A percentile compares a stretch with the other conserved stretches of the same genome.
These are phyloP conservation scores for Onchidella celtica DNA, from an alignment of 2,888 invertebrate species.

Conservation along the genomic window DNA sequence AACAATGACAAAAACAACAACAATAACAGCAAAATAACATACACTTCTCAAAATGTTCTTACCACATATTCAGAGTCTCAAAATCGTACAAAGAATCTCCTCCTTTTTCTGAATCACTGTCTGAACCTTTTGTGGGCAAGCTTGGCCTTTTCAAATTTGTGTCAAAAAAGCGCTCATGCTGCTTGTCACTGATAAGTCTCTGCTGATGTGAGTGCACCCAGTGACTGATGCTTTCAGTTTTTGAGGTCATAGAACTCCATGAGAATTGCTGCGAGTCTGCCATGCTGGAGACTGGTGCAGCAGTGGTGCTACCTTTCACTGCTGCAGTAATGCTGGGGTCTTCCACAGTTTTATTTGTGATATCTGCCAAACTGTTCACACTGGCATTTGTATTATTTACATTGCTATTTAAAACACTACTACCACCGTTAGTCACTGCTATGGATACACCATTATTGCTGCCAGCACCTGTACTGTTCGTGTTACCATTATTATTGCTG, in stretches of 20 bases:
- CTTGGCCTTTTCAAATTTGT: conserved; percentile 87
- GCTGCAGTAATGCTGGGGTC: conserved; percentile 17
- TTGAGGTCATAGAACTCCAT: conserved; percentile 57
- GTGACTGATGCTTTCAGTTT: conserved; percentile 66
- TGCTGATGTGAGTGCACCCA: conserved; percentile 74
- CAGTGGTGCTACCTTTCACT: conserved; percentile 26
- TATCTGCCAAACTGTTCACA: conserved; percentile 17
- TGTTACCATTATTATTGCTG: conserved; percentile 7
- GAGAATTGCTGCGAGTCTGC: conserved; percentile 42
- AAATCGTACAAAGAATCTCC: conserved; percentile 88
- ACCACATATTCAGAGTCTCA: conserved; percentile 91
- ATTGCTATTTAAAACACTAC: background rate
- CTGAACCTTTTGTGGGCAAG: conserved; percentile 89
- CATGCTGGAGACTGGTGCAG: conserved; percentile 14
- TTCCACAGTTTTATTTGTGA: conserved; percentile 28
- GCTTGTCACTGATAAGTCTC: conserved; percentile 46
- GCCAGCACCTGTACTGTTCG: conserved; percentile 28
- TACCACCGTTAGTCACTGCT: conserved; percentile 17
- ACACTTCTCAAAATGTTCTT: no score
- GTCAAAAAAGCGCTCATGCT: conserved; percentile 57
- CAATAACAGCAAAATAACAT: no score
- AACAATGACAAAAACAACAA: no score
- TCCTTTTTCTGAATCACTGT: conserved; percentile 88
- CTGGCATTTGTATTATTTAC: background rate
- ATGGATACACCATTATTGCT: conserved; percentile 6